A percentile compares a stretch with the other conserved stretches of the same genome.
Conservation (phyloP, 2,888 invertebrate species). For the Amaurobius ferox region DNA sequence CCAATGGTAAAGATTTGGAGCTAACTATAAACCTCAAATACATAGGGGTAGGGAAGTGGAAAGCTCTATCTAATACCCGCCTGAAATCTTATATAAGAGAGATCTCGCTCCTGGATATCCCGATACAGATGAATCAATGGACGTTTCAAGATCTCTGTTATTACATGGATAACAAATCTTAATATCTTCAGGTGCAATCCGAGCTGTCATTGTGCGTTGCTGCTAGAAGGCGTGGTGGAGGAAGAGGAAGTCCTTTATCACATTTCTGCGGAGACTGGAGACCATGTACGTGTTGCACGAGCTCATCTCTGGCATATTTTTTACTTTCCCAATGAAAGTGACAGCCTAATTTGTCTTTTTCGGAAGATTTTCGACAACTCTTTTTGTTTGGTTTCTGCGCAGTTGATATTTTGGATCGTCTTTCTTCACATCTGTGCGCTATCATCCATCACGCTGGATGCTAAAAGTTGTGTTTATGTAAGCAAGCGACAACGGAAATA, state of each 20-base stretch:
- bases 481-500: neutral
- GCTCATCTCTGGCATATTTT: constrained; percentile 47
- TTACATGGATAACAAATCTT: neutral
- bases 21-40: no score
- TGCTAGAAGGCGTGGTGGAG: neutral
- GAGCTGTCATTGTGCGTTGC: neutral
- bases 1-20: no score
- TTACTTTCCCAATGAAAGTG: constrained; percentile 13
- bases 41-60: no score
- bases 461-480: constrained; percentile 7
- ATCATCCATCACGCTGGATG: constrained; percentile 30
- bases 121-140: no score
- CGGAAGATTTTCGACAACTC: constrained; percentile 23
- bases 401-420: constrained; percentile 28
- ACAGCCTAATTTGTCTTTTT: constrained; percentile 52
- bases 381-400: constrained; percentile 3
- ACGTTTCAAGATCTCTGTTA: no score
- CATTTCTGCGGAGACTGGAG: constrained; percentile 38
- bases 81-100: no score
- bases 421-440: constrained; percentile 32
- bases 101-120: no score
- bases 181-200: constrained; percentile 7
- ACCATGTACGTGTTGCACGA: constrained; percentile 41
- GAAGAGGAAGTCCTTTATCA: constrained; percentile 62
- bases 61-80: no score